Evolutionary conservation across 1,140 invertebrate genomes (phyloP).

Genomic region (Plodia interpunctella): DNA sequence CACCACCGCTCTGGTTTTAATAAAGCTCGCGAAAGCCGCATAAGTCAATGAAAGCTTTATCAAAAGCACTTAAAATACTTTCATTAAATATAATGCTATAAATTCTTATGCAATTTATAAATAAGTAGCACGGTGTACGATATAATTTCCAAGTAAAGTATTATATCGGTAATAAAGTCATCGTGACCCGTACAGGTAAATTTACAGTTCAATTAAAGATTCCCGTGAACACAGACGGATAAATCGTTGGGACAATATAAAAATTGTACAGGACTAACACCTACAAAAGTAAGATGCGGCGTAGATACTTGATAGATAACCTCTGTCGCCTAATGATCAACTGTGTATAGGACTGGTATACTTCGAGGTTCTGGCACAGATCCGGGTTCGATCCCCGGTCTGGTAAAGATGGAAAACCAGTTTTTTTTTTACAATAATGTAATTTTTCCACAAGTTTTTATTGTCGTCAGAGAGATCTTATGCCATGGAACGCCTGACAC

Average conservation of each 20-base stretch:
- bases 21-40: neutral
- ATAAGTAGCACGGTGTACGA: neutral
- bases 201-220: slow-evolving; percentile 6
- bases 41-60: neutral
- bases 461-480: too few relatives aligned
- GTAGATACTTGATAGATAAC: too few relatives aligned
- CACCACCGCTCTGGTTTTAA: too few relatives aligned
- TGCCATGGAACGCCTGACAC: too few relatives aligned
- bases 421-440: too few relatives aligned
- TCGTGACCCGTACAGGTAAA: neutral
- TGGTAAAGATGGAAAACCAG: too few relatives aligned
- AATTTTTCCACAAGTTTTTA: too few relatives aligned
- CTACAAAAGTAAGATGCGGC: too few relatives aligned
- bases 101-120: neutral
- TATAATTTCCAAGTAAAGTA: neutral
- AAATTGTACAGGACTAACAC: neutral
- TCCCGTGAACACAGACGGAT: neutral
- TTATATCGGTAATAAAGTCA: slow-evolving; percentile 2
- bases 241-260: neutral
- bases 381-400: too few relatives aligned
- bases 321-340: too few relatives aligned
- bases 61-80: neutral
- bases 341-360: too few relatives aligned
- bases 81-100: neutral
- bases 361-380: too few relatives aligned